Conservation (phyloP, 2,113 vertebrate species). For the Brevimyrus niger region DNA sequence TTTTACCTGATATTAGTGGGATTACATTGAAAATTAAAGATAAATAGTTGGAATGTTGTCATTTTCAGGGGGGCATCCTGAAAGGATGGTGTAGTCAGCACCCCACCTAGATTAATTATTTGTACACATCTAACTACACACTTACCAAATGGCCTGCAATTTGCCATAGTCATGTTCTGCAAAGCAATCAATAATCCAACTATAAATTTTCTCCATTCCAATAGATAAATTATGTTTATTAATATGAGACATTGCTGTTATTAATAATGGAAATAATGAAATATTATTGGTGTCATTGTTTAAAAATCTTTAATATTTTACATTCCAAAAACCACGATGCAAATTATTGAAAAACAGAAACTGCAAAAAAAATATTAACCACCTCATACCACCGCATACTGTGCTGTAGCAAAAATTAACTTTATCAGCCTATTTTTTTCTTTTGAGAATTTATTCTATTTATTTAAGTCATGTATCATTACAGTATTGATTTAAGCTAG, state of each 20-base stretch:
- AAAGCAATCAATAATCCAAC: constrained; percentile 64
- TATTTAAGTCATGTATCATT: not conserved
- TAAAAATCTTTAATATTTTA: constrained; percentile 11
- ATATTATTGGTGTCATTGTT: constrained; percentile 34
- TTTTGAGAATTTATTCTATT: not conserved
- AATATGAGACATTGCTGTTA: constrained; percentile 46
- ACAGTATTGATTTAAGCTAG: not conserved
- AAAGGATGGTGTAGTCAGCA: constrained; percentile 68
- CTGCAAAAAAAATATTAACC: not conserved
- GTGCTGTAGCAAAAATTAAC: not conserved
- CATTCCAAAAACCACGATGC: not conserved
- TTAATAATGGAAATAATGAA: constrained; percentile 13
- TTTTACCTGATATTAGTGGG: constrained; percentile 45
- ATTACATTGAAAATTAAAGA: constrained; percentile 63
- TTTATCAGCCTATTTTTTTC: not conserved
- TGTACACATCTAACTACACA: constrained; percentile 63
- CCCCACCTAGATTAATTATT: constrained; percentile 62
- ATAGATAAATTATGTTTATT: constrained; percentile 44
- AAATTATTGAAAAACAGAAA: not conserved
- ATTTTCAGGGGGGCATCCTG: constrained; percentile 51
- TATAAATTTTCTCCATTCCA: constrained; percentile 58
- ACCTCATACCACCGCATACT: not conserved
- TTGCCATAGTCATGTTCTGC: constrained; percentile 58
- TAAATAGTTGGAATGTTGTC: constrained; percentile 65
- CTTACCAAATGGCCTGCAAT: constrained; percentile 67